Evolutionary conservation across 2,113 vertebrate genomes (phyloP).

Genomic region (Petaurus breviceps): DNA sequence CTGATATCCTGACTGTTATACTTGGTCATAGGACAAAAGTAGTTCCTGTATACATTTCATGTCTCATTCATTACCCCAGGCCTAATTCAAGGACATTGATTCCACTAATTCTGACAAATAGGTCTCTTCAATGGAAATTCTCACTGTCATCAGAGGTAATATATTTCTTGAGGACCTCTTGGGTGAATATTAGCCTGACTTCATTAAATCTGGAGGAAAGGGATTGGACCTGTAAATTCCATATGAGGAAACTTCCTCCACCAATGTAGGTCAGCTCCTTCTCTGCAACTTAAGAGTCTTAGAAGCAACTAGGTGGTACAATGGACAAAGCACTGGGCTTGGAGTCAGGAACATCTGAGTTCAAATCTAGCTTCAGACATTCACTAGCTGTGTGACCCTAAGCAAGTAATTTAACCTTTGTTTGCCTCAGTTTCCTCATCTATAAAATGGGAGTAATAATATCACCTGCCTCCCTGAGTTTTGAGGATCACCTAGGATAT

Average conservation of each 20-base stretch:
- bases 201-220: not conserved
- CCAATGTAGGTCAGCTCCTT: not conserved
- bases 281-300: not conserved
- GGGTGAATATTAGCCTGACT: slow-evolving; percentile 10
- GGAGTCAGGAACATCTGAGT: not conserved
- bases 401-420: not conserved
- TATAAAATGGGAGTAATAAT: not conserved
- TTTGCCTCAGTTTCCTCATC: not conserved
- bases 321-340: not conserved
- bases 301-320: not conserved
- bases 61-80: slow-evolving; percentile 9
- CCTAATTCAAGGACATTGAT: not conserved
- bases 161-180: not conserved
- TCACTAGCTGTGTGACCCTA: not conserved
- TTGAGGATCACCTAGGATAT: not conserved
- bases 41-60: not conserved
- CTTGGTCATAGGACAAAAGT: not conserved
- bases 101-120: slow-evolving; percentile 1
- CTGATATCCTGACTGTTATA: not conserved
- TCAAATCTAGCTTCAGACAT: not conserved
- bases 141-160: not conserved
- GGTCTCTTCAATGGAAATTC: not conserved
- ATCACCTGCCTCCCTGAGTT: not conserved
- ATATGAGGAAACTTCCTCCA: not conserved
- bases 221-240: not conserved